phyloP scores from a whole-genome alignment of 2,797 vertebrate genomes.

The Micromesistius poutassou region DNA sequence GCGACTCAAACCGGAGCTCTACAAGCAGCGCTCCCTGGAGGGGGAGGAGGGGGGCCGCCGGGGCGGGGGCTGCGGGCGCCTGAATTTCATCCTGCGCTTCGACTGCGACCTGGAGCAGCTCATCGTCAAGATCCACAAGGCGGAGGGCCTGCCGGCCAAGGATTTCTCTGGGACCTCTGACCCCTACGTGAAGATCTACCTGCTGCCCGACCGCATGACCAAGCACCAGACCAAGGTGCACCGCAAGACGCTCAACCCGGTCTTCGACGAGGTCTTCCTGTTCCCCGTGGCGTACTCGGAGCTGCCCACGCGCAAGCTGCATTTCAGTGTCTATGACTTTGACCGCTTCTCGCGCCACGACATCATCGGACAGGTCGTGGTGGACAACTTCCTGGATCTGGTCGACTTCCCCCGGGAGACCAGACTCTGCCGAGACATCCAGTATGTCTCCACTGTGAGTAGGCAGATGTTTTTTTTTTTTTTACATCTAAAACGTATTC shows the following conservation, averaged over 20 bases:
- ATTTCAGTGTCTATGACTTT: slow-evolving; percentile 98
- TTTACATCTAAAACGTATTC: not conserved
- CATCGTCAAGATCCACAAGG: slow-evolving; percentile 97
- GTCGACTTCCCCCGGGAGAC: slow-evolving; percentile 97
- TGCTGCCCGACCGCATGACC: slow-evolving; percentile 94
- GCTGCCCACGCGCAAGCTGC: slow-evolving; percentile 89
- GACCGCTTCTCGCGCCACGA: slow-evolving; percentile 98
- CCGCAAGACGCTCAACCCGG: slow-evolving; percentile 94
- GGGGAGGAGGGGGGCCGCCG: slow-evolving; percentile 83
- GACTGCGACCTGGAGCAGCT: slow-evolving; percentile 96
- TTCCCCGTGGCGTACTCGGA: slow-evolving; percentile 95
- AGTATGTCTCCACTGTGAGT: slow-evolving; percentile 96
- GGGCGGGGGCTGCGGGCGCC: slow-evolving; percentile 85
- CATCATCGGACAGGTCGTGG: slow-evolving; percentile 95
- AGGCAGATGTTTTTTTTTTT: slow-evolving; percentile 11
- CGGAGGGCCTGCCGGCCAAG: slow-evolving; percentile 93
- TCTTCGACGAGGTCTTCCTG: slow-evolving; percentile 98
- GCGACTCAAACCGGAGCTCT: slow-evolving; percentile 94
- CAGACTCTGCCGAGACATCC: slow-evolving; percentile 92
- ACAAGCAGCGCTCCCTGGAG: slow-evolving; percentile 94
- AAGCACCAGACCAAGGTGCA: slow-evolving; percentile 99
- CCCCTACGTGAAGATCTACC: slow-evolving; percentile 97
- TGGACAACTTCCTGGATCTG: slow-evolving; percentile 98
- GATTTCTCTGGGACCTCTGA: slow-evolving; percentile 98
- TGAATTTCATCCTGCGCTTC: slow-evolving; percentile 94